Base-by-base conservation (phyloP, 2,888 invertebrate species). In the Aporophyla nigra region DNA sequence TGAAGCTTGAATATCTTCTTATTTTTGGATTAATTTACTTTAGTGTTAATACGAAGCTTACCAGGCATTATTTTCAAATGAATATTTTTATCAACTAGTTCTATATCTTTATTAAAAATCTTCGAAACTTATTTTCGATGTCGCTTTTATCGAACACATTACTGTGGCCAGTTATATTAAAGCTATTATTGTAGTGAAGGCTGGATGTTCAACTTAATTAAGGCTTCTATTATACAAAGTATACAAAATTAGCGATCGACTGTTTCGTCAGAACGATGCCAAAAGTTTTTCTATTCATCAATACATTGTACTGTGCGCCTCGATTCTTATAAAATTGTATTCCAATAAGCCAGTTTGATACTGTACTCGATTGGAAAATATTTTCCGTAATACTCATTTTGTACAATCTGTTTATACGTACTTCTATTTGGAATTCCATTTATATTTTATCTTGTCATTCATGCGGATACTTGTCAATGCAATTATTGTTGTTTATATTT, bases 141-240 rank as follows among this genome's bases (percentile, higher is more conserved):
- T 89, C 82, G 90, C 90, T 92, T 89, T 90, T 88, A 86, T 91
- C 90, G 92, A 94, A 94, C 94, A 94, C 93, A 91, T 92, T 92
- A 92, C 92, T 94, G 94, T 95, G 96, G 96, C 96, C 96, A 96
- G 96, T 96, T 96, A 94, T 95, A 93, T 93, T 93, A 94, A 93
- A 94, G 91, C 93, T 95, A 92, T 93, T 94, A 92, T 92, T 91
- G 84, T 93, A 94, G 92, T 93, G 92, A 93, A 93, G 90, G 91
- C 94, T 94, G 93, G 93, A 92, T 91, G 90, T 93, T 92, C 90
- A 89, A 89, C 88, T 87, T 90, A 90, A 85, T 91, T 90, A 91
- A 92, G 91, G 87, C 87, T 91, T 91, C 89, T 88, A 85, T 88
- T 80, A 82, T 85, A 86, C 80, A 86, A 87, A 85, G 78, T 85